Conservation (phyloP, 1,140 invertebrate genomes). For the Paraescarpia echinospica region DNA sequence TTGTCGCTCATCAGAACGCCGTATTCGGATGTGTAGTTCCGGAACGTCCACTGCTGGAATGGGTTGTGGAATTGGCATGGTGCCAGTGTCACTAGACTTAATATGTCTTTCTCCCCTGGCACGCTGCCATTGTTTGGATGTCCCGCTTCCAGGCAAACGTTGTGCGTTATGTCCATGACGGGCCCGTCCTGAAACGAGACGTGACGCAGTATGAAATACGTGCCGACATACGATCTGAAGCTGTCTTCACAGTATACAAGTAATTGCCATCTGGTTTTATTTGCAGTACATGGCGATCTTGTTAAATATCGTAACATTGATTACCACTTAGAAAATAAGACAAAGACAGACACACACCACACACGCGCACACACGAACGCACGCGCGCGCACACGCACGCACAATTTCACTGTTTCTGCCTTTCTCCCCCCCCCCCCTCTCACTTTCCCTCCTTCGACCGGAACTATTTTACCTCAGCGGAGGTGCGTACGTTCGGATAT, state of each 20-base stretch:
- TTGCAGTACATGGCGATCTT: too few relatives aligned
- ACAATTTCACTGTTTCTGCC: too few relatives aligned
- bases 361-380: too few relatives aligned
- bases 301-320: too few relatives aligned
- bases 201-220: not conserved
- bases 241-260: not conserved
- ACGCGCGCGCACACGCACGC: too few relatives aligned
- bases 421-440: too few relatives aligned
- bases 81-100: not conserved
- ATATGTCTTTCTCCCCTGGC: not conserved
- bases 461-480: too few relatives aligned
- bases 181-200: not conserved
- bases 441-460: too few relatives aligned
- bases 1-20: not conserved
- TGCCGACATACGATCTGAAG: not conserved
- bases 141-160: not conserved
- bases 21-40: not conserved
- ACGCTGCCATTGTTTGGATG: not conserved
- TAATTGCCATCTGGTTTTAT: too few relatives aligned
- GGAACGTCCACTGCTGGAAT: not conserved
- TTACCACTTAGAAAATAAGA: too few relatives aligned
- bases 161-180: not conserved
- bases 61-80: not conserved
- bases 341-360: too few relatives aligned
- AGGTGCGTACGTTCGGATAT: too few relatives aligned